Base-by-base conservation (phyloP, 1,140 invertebrate genomes). In the Carposina sasakii region DNA sequence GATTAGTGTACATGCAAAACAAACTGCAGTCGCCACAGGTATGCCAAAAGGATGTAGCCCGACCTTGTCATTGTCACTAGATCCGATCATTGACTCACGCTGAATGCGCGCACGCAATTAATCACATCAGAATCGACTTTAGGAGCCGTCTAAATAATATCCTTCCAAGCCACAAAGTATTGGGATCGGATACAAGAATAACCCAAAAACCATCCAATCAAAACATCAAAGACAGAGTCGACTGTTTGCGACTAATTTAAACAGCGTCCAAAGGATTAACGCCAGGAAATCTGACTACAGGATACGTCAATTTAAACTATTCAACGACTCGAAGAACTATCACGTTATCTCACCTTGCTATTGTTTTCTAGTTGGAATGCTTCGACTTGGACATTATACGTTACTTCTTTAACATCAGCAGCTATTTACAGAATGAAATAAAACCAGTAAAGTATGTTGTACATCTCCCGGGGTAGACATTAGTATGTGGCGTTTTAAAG, bases 241-340 rank as follows among this genome's bases (percentile, higher is more conserved):
- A 64, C 48, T 36, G 52, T 48, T 58, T 48, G 56, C 61, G 57
- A 76, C 66, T 67, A 72, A 72, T 68, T 67, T 68, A 62, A 65
- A 64, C 52, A 60, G 43, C 52, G 67, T 60, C 58, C 52, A 52
- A 53, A 61, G 64, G 70, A 76, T 73, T 70, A 78, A 73, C 63
- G 59, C 60, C 55, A 72, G 67, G 67, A 77, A 75, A 75, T 71
- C 67, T 62, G 63, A 68, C 63, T 63, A 76, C 73, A 79, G 74
- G 73, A 79, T 76, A 68, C 67, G 69, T 82, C 74, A 77, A 69
- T 77, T 82, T 67, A 70, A 71, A 70, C 63, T 68, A 72, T 57
- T 63, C 57, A 60, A 73, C 76, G 70, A 54, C 61, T 56, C 60
- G 53, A 59, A 59, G 48, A 51, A 62, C 31, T 8, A 19, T 36